These are phyloP conservation scores for Selenia dentaria DNA, from an alignment of 2,888 invertebrate genomes.

Conservation along the genomic window DNA sequence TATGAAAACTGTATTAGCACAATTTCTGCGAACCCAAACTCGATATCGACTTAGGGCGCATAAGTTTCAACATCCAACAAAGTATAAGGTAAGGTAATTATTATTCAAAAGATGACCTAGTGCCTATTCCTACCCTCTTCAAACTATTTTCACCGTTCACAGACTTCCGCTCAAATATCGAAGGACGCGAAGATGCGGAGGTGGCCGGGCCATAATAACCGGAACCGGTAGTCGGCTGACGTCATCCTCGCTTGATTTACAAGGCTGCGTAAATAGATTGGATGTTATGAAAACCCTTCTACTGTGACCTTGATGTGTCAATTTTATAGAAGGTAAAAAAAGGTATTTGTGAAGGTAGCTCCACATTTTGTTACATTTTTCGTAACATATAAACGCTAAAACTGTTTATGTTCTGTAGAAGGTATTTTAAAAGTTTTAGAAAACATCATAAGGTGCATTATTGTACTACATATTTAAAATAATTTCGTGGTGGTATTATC, in stretches of 20 bases:
- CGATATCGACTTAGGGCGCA: no score
- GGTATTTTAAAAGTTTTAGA: no score
- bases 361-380: constrained; percentile 3
- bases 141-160: constrained; percentile 28
- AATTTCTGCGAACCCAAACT: no score
- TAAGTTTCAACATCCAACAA: constrained; percentile 1
- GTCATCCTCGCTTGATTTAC: constrained; percentile 35
- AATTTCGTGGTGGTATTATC: no score
- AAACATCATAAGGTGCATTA: no score
- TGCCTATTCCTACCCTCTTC: constrained; percentile 28
- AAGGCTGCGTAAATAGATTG: constrained; percentile 37
- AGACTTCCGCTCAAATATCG: constrained; percentile 33
- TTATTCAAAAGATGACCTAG: constrained; percentile 20
- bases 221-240: constrained; percentile 35
- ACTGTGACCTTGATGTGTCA: constrained; percentile 32
- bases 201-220: constrained; percentile 33
- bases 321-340: constrained; percentile 25
- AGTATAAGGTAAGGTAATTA: constrained; percentile 15
- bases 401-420: no score
- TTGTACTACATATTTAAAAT: no score
- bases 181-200: constrained; percentile 30
- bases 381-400: not conserved
- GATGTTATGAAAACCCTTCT: constrained; percentile 36
- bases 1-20: no score
- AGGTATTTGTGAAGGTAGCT: not conserved